A percentile compares a stretch with the other conserved stretches of the same genome.
Evolutionary conservation across 2,888 invertebrate genomes (phyloP).

Genomic region (Lasioglossum oenotherae): DNA sequence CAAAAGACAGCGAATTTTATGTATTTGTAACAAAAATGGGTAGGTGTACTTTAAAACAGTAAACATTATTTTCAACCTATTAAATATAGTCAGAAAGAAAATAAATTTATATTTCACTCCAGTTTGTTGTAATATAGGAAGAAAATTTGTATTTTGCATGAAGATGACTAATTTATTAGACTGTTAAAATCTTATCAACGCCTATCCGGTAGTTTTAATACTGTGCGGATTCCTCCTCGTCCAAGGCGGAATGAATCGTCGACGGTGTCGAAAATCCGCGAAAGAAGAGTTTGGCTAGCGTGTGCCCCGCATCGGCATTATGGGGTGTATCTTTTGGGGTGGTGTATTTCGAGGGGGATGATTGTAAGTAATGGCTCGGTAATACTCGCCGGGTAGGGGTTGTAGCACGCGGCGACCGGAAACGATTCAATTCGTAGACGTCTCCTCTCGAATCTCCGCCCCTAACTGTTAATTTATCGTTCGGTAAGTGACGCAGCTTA

Average conservation of each 20-base stretch:
- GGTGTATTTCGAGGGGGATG: constrained; percentile 51
- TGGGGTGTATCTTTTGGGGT: constrained; percentile 49
- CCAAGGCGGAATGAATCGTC: background rate
- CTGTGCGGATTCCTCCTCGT: background rate
- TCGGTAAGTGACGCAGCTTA: constrained; percentile 77
- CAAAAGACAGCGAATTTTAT: background rate
- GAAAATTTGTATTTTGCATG: too few relatives aligned
- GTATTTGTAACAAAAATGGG: too few relatives aligned
- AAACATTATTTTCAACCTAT: too few relatives aligned
- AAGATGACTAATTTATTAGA: background rate
- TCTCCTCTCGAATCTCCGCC: constrained; percentile 59
- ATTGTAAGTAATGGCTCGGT: constrained; percentile 80
- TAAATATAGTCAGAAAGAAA: too few relatives aligned
- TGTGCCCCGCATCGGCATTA: constrained; percentile 13
- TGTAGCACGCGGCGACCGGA: constrained; percentile 80
- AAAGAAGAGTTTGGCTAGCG: background rate
- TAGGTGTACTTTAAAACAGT: too few relatives aligned
- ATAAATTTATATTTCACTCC: too few relatives aligned
- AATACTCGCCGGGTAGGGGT: constrained; percentile 75
- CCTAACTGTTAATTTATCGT: constrained; percentile 81
- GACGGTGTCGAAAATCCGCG: background rate
- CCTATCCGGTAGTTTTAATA: background rate
- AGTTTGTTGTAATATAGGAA: too few relatives aligned
- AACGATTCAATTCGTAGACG: constrained; percentile 81
- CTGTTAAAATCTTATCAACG: background rate